Percentiles rank a stretch among this genome's conserved stretches.
phyloP scores from a whole-genome alignment of 2,797 vertebrate species.

The Rhabdomys pumilio region DNA sequence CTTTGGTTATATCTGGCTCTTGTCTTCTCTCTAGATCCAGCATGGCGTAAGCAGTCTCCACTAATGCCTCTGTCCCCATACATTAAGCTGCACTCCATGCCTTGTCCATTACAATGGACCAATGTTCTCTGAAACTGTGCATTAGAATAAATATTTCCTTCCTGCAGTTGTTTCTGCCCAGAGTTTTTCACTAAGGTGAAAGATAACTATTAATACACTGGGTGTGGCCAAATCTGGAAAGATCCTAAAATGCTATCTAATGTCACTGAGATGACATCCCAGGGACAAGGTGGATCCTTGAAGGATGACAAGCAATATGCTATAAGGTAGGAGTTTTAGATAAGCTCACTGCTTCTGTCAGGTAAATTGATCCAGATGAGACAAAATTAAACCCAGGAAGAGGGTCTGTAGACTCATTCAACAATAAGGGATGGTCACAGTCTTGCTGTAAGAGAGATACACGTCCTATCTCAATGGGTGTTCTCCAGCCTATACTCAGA shows the following conservation, averaged over 20 bases:
- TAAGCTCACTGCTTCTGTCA: neutral
- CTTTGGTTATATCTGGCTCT: neutral
- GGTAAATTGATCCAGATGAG: neutral
- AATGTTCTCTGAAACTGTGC: neutral
- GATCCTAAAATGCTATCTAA: neutral
- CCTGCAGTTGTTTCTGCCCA: neutral
- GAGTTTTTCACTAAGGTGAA: neutral
- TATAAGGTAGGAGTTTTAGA: neutral
- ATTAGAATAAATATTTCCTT: neutral
- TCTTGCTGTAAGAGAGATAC: neutral
- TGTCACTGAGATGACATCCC: neutral
- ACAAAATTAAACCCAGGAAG: no score
- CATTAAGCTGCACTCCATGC: neutral
- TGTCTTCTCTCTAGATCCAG: neutral
- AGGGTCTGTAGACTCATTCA: neutral
- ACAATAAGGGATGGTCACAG: neutral
- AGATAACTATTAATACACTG: neutral
- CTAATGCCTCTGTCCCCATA: neutral
- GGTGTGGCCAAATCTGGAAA: neutral
- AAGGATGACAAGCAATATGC: neutral
- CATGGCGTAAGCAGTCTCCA: neutral
- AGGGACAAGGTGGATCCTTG: neutral
- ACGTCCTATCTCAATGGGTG: no score
- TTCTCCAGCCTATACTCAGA: neutral
- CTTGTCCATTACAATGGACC: neutral